Evolutionary conservation across 1,140 invertebrate species (phyloP), one percentile per base, ranked within the genome.

Genomic region (Ganaspis sp.): DNA sequence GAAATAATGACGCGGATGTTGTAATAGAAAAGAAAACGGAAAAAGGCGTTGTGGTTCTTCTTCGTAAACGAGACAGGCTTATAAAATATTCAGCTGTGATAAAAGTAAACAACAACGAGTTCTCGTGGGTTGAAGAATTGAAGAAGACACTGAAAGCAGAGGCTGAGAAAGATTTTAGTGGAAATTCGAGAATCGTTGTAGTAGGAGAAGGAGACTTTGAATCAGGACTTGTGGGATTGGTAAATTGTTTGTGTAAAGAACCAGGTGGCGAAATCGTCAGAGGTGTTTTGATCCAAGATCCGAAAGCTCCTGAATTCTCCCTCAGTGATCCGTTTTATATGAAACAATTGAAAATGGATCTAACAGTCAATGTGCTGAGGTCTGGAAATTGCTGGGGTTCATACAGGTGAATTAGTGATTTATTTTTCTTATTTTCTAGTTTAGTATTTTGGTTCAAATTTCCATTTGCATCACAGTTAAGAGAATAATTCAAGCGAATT

Each of bases 211-310:
- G 93, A 77, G 93, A 95, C 75, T 87, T 88, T n/a, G 87, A 93
- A 1, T 96, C 76, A 34, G 98, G 98, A 34, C 90, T 98, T 17
- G 83, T 98, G 19, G 98, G 98, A 12, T 88, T 99, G n/a, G 92
- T 95, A 0, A 96, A 96, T 69, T 96, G 95, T 84, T 79, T 96
- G 0, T 90, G 94, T 76, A 94, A 92, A 84, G 96, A 97, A 84
- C 93, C 94, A 9, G 93, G 93, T 74, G 94, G 94, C 71, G 92
- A 94, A 78, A 89, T 93, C 11, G 88, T 94, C 4, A 92, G 92
- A 70, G 93, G 93, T 38, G 85, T 96, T 4, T 91, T 95, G 11
- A 93, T 96, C 53, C 90, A 94, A 79, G 95, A 96, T 80, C 83
- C 89, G 3, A 92, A 92, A 69, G 95, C 94, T 9, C 95, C 95